A percentile compares a stretch with the other conserved stretches of the same genome.
Evolutionary conservation across 1,140 invertebrate genomes (phyloP).

Genomic region (Tachypleus tridentatus): DNA sequence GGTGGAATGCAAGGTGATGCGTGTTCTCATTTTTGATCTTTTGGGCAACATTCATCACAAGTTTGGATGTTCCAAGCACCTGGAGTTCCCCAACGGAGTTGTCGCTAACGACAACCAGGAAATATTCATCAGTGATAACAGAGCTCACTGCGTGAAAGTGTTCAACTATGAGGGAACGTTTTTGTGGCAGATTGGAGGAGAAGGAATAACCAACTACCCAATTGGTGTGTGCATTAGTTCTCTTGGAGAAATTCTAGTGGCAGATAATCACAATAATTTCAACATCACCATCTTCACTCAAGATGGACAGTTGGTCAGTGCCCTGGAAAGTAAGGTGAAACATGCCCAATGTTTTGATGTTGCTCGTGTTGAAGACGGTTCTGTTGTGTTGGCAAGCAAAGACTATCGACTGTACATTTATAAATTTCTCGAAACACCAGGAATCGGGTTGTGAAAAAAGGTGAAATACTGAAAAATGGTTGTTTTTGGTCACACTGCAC

Average conservation of each 20-base stretch:
- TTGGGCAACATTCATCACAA: slow-evolving; percentile 91
- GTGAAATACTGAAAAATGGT: too few relatives aligned
- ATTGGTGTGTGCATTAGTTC: slow-evolving; percentile 97
- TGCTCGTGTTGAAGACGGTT: slow-evolving; percentile 95
- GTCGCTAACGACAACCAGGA: slow-evolving; percentile 67
- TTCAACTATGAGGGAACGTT: slow-evolving; percentile 97
- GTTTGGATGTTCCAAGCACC: slow-evolving; percentile 59
- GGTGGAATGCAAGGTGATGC: slow-evolving; percentile 99
- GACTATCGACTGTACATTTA: slow-evolving; percentile 97
- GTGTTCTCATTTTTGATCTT: slow-evolving; percentile 97
- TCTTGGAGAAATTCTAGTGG: slow-evolving; percentile 90
- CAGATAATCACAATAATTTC: slow-evolving; percentile 99
- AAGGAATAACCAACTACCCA: slow-evolving; percentile 97
- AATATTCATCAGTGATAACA: slow-evolving; percentile 98
- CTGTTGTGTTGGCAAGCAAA: slow-evolving; percentile 94
- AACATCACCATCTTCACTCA: slow-evolving; percentile 97
- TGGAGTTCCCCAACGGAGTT: slow-evolving; percentile 46
- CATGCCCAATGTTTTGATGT: slow-evolving; percentile 99
- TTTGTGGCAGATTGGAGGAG: slow-evolving; percentile 91
- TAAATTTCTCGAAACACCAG: slow-evolving; percentile 51
- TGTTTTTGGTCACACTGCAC: too few relatives aligned
- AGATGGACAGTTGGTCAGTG: slow-evolving; percentile 89
- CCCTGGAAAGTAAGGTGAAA: slow-evolving; percentile 95
- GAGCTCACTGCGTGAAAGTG: slow-evolving; percentile 97
- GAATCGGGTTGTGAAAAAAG: slow-evolving; percentile 16